Evolutionary conservation across 2,797 vertebrate genomes (phyloP), one percentile per base, ranked within the genome.

Genomic region (Chaetodon trifasciatus): DNA sequence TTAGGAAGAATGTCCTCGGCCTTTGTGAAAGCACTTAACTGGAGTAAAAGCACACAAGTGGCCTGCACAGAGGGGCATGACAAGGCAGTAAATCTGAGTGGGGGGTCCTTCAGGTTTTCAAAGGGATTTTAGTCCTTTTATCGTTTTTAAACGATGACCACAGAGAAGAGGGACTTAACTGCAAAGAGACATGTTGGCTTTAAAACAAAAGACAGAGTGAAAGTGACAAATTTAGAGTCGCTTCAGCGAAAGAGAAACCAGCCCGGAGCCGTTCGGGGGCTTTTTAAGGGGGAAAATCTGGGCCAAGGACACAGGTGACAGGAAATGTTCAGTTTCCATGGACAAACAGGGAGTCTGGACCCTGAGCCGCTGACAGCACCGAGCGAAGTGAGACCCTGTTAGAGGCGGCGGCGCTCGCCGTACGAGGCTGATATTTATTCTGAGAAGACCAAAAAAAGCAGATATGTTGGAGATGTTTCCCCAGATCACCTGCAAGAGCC

Each of bases 301-400:
- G 62, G 74, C 76, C 76, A 88, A 92, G 90, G 91, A 92, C 79
- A 61, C 92, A 94, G 91, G 90, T 91, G 91, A 86, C 72, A 90
- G 90, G 89, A 94, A 92, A 80, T 65, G 68, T 66, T 56, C 24
- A 11, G 64, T 78, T 83, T 84, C 74, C 35, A 8, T 53, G 79
- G 68, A 79, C 47, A 67, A 83, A 78, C 60, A 37, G 67, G 75
- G 46, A 78, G 56, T 57, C 67, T 82, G 80, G 55, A 83, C 62
- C 15, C 32, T 32, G 60, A 6, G 49, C 40, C 35, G 2, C 73
- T 32, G 82, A 79, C 42, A 64, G 70, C 23, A 16, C 55, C 9
- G 17, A 42, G 16, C 12, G 76, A 74, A 72, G 46, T 28, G 32
- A 73, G 57, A 74, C 47, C 58, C 12, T 15, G 28, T 74, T 42